phyloP scores from a whole-genome alignment of 2,888 invertebrate species.

The Brachyopa scutellaris region DNA sequence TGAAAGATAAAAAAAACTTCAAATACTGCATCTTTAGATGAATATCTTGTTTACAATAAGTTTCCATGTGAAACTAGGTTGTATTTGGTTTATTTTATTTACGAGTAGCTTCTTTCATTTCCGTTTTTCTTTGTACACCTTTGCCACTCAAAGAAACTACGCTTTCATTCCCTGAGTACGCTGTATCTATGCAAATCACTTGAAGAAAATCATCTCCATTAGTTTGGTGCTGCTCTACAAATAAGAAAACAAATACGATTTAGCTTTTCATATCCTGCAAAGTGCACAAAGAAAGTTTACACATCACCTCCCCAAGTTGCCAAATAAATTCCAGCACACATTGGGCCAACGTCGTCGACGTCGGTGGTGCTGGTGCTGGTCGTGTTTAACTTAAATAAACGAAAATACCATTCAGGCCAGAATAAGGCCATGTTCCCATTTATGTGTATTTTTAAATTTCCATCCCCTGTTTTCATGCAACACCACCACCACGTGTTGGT shows the following conservation, averaged over 20 bases:
- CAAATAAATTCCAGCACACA: constrained; percentile 3
- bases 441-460: no score
- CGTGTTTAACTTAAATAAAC: constrained; percentile 20
- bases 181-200: constrained; percentile 39
- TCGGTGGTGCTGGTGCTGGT: no score
- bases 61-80: constrained; percentile 6
- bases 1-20: no score
- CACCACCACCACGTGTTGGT: no score
- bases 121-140: background rate
- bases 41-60: background rate
- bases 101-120: constrained; percentile 2
- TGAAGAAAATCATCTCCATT: constrained; percentile 15
- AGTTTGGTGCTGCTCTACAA: constrained; percentile 1
- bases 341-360: background rate
- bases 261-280: background rate
- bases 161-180: constrained; percentile 27
- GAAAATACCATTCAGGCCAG: constrained; percentile 10
- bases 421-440: constrained; percentile 48
- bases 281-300: background rate
- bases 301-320: background rate
- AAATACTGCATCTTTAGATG: background rate
- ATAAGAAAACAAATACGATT: constrained; percentile 23
- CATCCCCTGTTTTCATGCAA: no score
- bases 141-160: constrained; percentile 11
- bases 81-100: constrained; percentile 1